Percentiles rank a stretch among this genome's conserved stretches.
phyloP scores from a whole-genome alignment of 2,888 invertebrate genomes.

The Julus scandinavius region DNA sequence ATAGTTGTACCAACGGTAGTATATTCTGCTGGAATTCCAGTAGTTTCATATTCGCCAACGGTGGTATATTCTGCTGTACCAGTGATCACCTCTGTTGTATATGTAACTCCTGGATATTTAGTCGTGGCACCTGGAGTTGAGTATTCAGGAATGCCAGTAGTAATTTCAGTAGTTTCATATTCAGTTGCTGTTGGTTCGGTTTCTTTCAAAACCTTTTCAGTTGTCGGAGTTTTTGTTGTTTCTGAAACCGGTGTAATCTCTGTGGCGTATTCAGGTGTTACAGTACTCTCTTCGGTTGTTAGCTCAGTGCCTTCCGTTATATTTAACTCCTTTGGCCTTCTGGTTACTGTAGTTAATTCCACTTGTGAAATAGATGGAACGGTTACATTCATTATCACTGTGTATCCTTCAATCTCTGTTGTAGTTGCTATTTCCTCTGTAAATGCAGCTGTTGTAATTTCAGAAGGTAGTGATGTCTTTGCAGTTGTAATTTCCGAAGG shows the following conservation, averaged over 20 bases:
- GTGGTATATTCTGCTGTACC: neutral
- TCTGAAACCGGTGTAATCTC: neutral
- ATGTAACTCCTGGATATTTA: neutral
- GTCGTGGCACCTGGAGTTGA: constrained; percentile 19
- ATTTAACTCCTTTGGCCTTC: constrained; percentile 31
- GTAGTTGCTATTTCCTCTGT: constrained; percentile 21
- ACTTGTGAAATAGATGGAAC: constrained; percentile 43
- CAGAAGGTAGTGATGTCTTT: neutral
- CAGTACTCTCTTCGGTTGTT: constrained; percentile 35
- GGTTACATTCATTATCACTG: constrained; percentile 42
- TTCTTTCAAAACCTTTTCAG: neutral
- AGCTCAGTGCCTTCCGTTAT: constrained; percentile 42
- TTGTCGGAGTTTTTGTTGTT: neutral
- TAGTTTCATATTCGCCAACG: neutral
- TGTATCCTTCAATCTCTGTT: constrained; percentile 50
- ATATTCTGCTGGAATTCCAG: neutral
- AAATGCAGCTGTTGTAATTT: neutral
- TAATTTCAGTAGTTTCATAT: neutral
- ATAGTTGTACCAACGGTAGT: neutral
- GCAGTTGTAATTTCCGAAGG: neutral
- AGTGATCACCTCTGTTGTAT: neutral
- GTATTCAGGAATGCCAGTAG: constrained; percentile 13
- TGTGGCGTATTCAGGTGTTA: neutral
- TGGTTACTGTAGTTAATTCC: neutral
- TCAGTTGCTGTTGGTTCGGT: neutral